phyloP scores from a whole-genome alignment of 2,113 vertebrate species.

The Oncorhynchus kisutch region DNA sequence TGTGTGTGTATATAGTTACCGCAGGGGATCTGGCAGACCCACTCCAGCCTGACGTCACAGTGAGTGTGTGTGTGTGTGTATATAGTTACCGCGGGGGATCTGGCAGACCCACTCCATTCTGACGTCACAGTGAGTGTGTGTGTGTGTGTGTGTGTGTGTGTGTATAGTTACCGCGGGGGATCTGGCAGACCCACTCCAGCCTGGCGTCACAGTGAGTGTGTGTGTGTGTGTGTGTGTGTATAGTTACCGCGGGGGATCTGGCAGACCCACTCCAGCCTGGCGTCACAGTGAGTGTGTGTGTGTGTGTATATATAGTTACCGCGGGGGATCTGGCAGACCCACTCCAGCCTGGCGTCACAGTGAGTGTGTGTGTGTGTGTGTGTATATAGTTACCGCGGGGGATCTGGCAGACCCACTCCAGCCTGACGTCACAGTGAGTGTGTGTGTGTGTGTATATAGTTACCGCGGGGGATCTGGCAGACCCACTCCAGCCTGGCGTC shows the following conservation, averaged over 20 bases:
- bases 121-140: slow-evolving; percentile 86
- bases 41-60: slow-evolving; percentile 84
- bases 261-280: slow-evolving; percentile 87
- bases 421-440: slow-evolving; percentile 80
- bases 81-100: slow-evolving; percentile 84
- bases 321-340: slow-evolving; percentile 91
- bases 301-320: slow-evolving; percentile 78
- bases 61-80: no score
- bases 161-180: slow-evolving; percentile 82
- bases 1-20: slow-evolving; percentile 78
- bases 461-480: slow-evolving; percentile 92
- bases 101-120: slow-evolving; percentile 91
- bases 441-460: no score
- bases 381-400: slow-evolving; percentile 80
- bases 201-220: slow-evolving; percentile 82
- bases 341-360: slow-evolving; percentile 85
- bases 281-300: slow-evolving; percentile 90
- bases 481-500: slow-evolving; percentile 85
- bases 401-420: slow-evolving; percentile 96
- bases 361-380: no score
- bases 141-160: no score
- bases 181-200: slow-evolving; percentile 93
- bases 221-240: no score
- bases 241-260: slow-evolving; percentile 88
- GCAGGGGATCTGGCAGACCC: slow-evolving; percentile 91